phyloP scores from a whole-genome alignment of 92 coral and sea anemone species.

The Porites rus region DNA sequence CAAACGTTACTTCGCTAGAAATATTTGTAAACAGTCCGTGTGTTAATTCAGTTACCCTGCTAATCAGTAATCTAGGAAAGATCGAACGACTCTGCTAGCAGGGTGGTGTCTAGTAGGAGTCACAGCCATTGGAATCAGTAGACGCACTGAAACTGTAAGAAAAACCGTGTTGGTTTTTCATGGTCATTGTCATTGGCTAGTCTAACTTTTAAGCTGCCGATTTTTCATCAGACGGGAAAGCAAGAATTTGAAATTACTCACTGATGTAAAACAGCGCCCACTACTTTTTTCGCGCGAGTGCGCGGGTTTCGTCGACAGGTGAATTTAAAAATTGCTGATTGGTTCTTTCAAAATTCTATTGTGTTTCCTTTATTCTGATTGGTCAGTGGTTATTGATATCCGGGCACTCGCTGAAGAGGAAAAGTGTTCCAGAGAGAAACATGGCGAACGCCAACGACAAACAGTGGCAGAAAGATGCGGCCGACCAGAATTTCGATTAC shows the following conservation, averaged over 20 bases:
- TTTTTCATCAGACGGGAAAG: not conserved
- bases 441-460: conserved; percentile 99
- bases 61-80: too few species aligned
- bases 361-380: conserved; percentile 61
- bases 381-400: conserved; percentile 71
- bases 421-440: conserved; percentile 80
- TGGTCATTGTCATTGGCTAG: too few species aligned
- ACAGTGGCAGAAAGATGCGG: conserved; percentile 99
- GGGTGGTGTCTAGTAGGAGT: too few species aligned
- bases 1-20: too few species aligned
- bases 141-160: too few species aligned
- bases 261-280: conserved; percentile 42
- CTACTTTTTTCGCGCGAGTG: conserved; percentile 19
- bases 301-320: conserved; percentile 77
- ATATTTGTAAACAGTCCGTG: too few species aligned
- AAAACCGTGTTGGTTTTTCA: too few species aligned
- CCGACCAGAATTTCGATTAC: conserved; percentile 99
- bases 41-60: too few species aligned
- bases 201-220: too few species aligned
- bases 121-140: too few species aligned
- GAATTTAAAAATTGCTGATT: conserved; percentile 76
- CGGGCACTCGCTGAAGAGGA: conserved; percentile 59
- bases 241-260: not conserved
- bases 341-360: conserved; percentile 62
- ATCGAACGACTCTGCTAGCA: too few species aligned